Conservation (phyloP, 2,888 invertebrate species). For the Malthinus flaveolus region DNA sequence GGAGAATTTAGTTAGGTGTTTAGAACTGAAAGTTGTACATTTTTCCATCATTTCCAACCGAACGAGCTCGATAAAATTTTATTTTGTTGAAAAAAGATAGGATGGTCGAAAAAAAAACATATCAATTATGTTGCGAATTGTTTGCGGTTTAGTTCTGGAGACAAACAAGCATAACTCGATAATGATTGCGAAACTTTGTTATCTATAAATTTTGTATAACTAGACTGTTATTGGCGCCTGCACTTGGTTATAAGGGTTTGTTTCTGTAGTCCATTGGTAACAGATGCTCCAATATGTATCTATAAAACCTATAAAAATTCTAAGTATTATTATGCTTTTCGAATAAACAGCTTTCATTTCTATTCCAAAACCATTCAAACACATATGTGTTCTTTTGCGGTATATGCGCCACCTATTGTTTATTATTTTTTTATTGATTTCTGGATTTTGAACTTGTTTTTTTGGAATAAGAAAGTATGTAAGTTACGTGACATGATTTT, state of each 20-base stretch:
- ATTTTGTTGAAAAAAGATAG: neutral
- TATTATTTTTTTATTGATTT: constrained; percentile 12
- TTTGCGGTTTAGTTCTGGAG: constrained; percentile 12
- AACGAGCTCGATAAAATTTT: too few species aligned
- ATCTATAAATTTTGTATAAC: constrained; percentile 27
- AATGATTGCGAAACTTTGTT: constrained; percentile 26
- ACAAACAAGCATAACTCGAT: constrained; percentile 26
- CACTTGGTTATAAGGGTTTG: constrained; percentile 29
- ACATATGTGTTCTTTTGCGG: constrained; percentile 21
- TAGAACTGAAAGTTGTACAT: too few species aligned
- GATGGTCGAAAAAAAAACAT: neutral
- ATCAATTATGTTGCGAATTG: constrained; percentile 3
- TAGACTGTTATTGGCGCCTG: constrained; percentile 30
- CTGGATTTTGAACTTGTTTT: too few species aligned
- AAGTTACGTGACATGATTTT: too few species aligned
- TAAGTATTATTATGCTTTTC: constrained; percentile 34
- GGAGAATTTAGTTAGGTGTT: too few species aligned
- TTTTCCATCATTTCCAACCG: too few species aligned
- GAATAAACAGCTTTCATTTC: constrained; percentile 37
- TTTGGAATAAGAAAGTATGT: too few species aligned
- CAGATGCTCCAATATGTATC: constrained; percentile 35
- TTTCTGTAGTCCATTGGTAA: constrained; percentile 28
- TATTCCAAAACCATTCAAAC: constrained; percentile 26
- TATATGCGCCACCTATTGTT: constrained; percentile 28
- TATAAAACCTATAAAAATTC: constrained; percentile 36